Evolutionary conservation across 2,113 vertebrate genomes (phyloP), one percentile per base, ranked within the genome.

Genomic region (Vimba vimba): DNA sequence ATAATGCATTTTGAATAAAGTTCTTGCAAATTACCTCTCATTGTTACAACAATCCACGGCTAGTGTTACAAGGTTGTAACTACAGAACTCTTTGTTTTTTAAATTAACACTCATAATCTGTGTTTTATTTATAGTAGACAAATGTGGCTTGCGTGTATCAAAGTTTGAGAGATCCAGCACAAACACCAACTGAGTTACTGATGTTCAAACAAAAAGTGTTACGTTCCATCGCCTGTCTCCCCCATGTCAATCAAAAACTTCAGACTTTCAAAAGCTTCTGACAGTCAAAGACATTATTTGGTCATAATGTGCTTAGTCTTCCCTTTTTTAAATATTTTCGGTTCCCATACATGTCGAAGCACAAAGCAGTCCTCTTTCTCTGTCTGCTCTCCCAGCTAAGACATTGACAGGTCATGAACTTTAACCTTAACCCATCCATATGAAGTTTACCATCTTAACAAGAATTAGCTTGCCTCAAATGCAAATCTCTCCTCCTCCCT

Each of bases 341-440:
- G 33, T 83, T 73, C 81, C 50, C 50, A 59, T 59, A 19, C 68
- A n/a, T 36, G 27, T 33, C 23, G 27, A 68, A 50, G 25, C 27
- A 50, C 68, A 73, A 71, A 57, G 13, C 50, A 57, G 68, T 73
- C 50, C 30, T n/a, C 25, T 33, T 69, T 27, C 43, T 83, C 82
- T 39, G 47, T 17, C 21, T 19, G 30, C 21, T 19, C 33, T 19
- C 21, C 50, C 23, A 23, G 10, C 47, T 11, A 83, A 83, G 27
- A 15, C 47, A 50, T 47, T 17, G 13, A 17, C 23, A 19, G 30
- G 30, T 83, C 82, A 59, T 74, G 68, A 83, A 52, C 82, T 83
- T 39, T 83, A 68, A 83, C 47, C 82, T 59, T 73, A 39, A 73
- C 25, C 19, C 27, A 33, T 71, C 50, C 33, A 73, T 60, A 19